Evolutionary conservation across 2,888 invertebrate genomes (phyloP), one percentile per base, ranked within the genome.

Genomic region (Caenorhabditis sp.): DNA sequence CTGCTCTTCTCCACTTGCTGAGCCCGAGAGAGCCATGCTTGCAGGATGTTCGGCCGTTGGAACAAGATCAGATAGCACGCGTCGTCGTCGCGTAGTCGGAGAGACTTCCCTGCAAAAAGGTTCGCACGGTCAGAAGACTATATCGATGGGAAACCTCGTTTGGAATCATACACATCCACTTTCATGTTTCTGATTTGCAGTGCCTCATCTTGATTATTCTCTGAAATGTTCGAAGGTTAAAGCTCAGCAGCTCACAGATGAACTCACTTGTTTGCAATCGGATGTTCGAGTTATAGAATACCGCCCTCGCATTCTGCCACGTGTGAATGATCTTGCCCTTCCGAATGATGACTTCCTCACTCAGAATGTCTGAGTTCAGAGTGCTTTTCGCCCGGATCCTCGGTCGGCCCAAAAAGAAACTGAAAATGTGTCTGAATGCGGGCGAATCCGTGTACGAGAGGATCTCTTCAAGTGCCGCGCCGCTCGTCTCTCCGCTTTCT

Each of bases 211-310:
- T 76, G 63, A 9, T 65, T 63, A 48, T 70, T 68, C 41, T 65
- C 76, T 75, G 74, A 7, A 74, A 58, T 26, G 20, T 24, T 30
- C 26, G 8, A n/a, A 6, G n/a, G 22, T 41, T 17, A 32, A 17
- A 8, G 7, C 30, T n/a, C n/a, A n/a, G n/a, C n/a, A n/a, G n/a
- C n/a, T n/a, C n/a, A n/a, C n/a, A n/a, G n/a, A n/a, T n/a, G 22
- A 24, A 56, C 68, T 62, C 45, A 83, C 83, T 76, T 35, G 68
- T 81, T 15, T 79, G 76, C 26, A 83, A 55, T 26, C 83, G 37
- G 43, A 83, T 77, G 11, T 75, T 80, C 20, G 79, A 79, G 61
- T 83, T 82, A 66, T 75, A 80, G 13, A 83, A 72, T 9, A 82
- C 65, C 15, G 80, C 80, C 37, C 72, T 62, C 15, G 68, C 61